Evolutionary conservation across 2,113 vertebrate genomes (phyloP).

Genomic region (Serinus canaria): DNA sequence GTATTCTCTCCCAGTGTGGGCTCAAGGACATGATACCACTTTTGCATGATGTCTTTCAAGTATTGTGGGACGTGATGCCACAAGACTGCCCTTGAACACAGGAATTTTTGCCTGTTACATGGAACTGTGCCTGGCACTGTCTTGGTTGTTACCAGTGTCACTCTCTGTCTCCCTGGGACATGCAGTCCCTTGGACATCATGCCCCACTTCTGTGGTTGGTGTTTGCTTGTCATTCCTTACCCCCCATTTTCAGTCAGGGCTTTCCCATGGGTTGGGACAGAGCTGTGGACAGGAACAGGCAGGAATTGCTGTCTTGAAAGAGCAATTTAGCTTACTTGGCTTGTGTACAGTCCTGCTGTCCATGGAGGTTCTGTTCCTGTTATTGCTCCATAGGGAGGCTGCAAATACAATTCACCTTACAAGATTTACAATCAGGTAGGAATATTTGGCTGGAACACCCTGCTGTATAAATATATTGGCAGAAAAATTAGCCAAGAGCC

Average conservation of each 20-base stretch:
- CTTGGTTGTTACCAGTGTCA: accelerated
- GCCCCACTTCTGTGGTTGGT: background rate
- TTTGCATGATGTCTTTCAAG: background rate
- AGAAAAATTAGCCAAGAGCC: background rate
- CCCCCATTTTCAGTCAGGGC: background rate
- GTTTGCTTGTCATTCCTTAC: background rate
- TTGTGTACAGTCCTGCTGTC: background rate
- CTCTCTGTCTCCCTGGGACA: background rate
- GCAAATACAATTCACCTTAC: background rate
- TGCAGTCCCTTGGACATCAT: background rate
- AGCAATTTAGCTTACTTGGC: background rate
- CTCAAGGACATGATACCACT: background rate
- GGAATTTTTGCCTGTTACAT: background rate
- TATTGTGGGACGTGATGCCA: accelerated
- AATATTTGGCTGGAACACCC: background rate
- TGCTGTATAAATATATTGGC: background rate
- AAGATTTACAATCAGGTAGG: background rate
- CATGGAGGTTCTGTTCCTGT: background rate
- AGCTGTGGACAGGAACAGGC: background rate
- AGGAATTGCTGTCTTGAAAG: background rate
- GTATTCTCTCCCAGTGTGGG: background rate
- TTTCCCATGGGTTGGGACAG: background rate
- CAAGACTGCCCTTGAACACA: background rate
- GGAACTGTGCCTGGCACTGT: accelerated
- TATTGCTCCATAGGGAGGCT: background rate